phyloP scores from a whole-genome alignment of 1,140 invertebrate genomes.

The Lineus longissimus region DNA sequence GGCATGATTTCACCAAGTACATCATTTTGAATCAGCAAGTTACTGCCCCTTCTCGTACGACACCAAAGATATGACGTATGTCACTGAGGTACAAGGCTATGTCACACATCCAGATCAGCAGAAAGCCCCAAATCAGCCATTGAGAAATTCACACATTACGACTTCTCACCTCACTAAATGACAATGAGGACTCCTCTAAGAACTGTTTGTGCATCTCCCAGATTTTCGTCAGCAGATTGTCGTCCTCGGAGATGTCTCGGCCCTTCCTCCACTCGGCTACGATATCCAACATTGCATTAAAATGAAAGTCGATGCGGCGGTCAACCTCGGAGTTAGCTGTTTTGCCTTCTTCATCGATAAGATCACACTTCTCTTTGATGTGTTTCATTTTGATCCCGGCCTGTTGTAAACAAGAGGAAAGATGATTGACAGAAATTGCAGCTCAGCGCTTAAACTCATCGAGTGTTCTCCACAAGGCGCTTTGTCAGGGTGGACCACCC shows the following conservation, averaged over 20 bases:
- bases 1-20: no score
- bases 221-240: conserved; percentile 25
- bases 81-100: no score
- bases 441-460: no score
- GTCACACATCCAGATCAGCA: not conserved
- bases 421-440: no score
- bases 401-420: conserved; percentile 5
- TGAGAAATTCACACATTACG: not conserved
- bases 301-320: conserved; percentile 51
- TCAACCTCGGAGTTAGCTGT: conserved; percentile 27
- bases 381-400: conserved; percentile 31
- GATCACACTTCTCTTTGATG: conserved; percentile 38
- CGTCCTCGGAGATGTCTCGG: conserved; percentile 18
- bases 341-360: conserved; percentile 32
- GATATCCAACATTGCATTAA: conserved; percentile 54
- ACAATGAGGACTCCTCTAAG: conserved; percentile 46
- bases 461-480: no score
- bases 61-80: no score
- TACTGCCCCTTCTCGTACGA: no score
- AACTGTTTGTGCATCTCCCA: conserved; percentile 50
- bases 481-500: no score
- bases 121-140: not conserved
- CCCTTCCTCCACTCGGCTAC: conserved; percentile 48
- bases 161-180: conserved; percentile 41
- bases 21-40: no score